These are phyloP conservation scores for Xyrauchen texanus DNA, from an alignment of 2,113 vertebrate genomes.

Conservation along the genomic window DNA sequence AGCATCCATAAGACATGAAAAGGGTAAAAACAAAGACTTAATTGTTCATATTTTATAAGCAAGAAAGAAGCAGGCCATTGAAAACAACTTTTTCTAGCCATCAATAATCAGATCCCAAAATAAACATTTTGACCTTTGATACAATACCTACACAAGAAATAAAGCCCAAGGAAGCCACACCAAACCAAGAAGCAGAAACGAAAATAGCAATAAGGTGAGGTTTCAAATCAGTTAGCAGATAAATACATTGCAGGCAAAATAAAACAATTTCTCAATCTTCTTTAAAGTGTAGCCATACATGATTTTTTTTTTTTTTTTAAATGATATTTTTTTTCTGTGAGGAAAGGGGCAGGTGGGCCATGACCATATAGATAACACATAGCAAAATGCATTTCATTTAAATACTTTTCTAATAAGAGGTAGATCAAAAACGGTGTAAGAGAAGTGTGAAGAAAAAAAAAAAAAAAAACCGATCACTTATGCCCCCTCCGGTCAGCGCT, in stretches of 20 bases:
- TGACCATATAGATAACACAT: slow-evolving; percentile 79
- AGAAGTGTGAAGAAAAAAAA: slow-evolving; percentile 74
- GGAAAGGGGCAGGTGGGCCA: slow-evolving; percentile 62
- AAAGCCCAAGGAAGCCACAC: slow-evolving; percentile 84
- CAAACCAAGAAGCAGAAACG: slow-evolving; percentile 80
- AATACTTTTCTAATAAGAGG: slow-evolving; percentile 87
- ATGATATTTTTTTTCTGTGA: slow-evolving; percentile 52
- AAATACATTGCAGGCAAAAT: slow-evolving; percentile 82
- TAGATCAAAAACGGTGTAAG: slow-evolving; percentile 89
- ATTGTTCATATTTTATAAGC: slow-evolving; percentile 69
- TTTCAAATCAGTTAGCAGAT: slow-evolving; percentile 83
- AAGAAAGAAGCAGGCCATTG: slow-evolving; percentile 64
- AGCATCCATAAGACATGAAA: slow-evolving; percentile 79
- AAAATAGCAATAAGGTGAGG: slow-evolving; percentile 80
- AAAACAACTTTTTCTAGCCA: slow-evolving; percentile 69
- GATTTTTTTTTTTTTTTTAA: slow-evolving; percentile 66
- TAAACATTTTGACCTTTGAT: slow-evolving; percentile 76
- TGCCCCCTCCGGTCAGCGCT: slow-evolving; percentile 88
- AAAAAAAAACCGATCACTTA: slow-evolving; percentile 84
- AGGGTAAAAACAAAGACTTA: slow-evolving; percentile 58
- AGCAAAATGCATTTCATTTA: slow-evolving; percentile 93
- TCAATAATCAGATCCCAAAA: slow-evolving; percentile 79
- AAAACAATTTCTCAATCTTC: slow-evolving; percentile 76
- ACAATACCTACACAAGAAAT: slow-evolving; percentile 78
- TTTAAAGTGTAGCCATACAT: slow-evolving; percentile 70